Conservation (phyloP, 1,140 invertebrate species). For the Drosophila teissieri region DNA sequence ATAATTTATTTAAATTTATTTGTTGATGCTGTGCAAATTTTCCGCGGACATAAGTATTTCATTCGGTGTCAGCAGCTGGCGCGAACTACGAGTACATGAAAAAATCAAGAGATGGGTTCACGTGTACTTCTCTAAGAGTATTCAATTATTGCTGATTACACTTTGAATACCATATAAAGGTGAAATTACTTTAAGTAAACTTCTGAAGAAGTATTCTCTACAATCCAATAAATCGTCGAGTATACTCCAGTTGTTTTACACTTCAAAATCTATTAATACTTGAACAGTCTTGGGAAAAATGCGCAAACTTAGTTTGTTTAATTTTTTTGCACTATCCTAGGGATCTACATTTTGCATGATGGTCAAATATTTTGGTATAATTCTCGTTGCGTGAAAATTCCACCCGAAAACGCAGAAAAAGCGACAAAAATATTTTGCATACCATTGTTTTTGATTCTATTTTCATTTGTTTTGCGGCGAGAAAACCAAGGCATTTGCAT, state of each 20-base stretch:
- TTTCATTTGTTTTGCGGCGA: slow-evolving; percentile 29
- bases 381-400: slow-evolving; percentile 61
- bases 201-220: too few species aligned
- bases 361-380: slow-evolving; percentile 36
- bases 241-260: too few species aligned
- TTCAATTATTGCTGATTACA: too few species aligned
- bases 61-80: slow-evolving; percentile 11
- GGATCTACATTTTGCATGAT: slow-evolving; percentile 11
- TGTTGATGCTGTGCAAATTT: slow-evolving; percentile 39
- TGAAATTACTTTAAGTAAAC: too few species aligned
- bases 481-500: slow-evolving; percentile 71
- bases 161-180: too few species aligned
- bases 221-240: too few species aligned
- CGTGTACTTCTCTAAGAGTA: background rate
- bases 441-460: slow-evolving; percentile 40
- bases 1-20: slow-evolving; percentile 70
- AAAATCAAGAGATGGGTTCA: background rate
- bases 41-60: slow-evolving; percentile 18
- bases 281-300: too few species aligned
- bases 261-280: too few species aligned
- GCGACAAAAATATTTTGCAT: slow-evolving; percentile 60
- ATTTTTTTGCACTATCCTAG: background rate
- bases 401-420: slow-evolving; percentile 49
- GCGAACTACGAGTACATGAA: background rate
- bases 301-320: background rate